phyloP scores from a whole-genome alignment of 2,797 vertebrate genomes.

The Pseudomugil gertrudae region DNA sequence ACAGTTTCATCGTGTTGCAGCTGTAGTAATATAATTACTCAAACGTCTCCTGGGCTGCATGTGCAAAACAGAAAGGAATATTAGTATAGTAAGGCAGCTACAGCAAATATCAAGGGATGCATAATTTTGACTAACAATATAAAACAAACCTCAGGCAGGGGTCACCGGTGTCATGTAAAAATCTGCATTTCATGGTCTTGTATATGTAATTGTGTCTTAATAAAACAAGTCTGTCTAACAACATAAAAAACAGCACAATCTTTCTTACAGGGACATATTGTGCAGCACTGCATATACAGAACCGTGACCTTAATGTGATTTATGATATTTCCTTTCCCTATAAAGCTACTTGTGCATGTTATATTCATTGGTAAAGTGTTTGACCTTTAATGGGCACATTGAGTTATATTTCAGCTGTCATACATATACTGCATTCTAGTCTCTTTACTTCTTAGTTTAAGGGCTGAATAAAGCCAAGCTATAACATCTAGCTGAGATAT shows the following conservation, averaged over 20 bases:
- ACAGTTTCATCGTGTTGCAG: constrained; percentile 19
- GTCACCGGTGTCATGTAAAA: constrained; percentile 21
- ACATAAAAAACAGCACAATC: constrained; percentile 10
- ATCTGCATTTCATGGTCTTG: constrained; percentile 5
- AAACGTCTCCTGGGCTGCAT: constrained; percentile 15
- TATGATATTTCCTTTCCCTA: constrained; percentile 45
- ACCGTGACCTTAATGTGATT: constrained; percentile 60
- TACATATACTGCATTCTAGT: constrained; percentile 9
- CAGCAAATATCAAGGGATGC: constrained; percentile 19
- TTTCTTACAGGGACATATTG: constrained; percentile 32
- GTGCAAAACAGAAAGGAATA: constrained; percentile 19
- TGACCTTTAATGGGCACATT: constrained; percentile 52
- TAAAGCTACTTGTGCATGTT: constrained; percentile 31
- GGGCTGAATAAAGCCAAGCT: constrained; percentile 3
- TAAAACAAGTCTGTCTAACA: constrained; percentile 30
- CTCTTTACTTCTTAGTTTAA: constrained; percentile 11
- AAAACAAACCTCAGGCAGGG: constrained; percentile 16
- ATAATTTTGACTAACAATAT: constrained; percentile 13
- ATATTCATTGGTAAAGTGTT: constrained; percentile 38
- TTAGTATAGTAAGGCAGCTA: constrained; percentile 1
- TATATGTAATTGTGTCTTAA: constrained; percentile 22
- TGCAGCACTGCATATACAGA: constrained; percentile 28
- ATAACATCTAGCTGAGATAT: constrained; percentile 1
- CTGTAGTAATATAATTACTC: constrained; percentile 19
- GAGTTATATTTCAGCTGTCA: constrained; percentile 11